Percentiles rank a stretch among this genome's conserved stretches.
Conservation (phyloP, 2,797 vertebrate species). For the Staurois parvus region DNA sequence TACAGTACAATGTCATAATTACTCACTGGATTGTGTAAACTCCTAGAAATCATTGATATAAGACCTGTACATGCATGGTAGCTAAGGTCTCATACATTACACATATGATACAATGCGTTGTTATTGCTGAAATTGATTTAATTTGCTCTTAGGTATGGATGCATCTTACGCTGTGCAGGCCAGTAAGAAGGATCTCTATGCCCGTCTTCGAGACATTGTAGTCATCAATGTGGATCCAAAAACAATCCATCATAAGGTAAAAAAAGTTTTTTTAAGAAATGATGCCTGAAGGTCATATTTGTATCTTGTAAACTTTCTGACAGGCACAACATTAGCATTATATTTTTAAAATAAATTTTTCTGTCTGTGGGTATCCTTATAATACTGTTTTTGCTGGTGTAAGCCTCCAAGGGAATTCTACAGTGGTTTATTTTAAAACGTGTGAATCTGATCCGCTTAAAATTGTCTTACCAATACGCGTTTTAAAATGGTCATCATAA, state of each 20-base stretch:
- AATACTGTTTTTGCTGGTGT: no score
- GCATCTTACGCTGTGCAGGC: conserved; percentile 81
- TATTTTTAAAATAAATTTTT: no score
- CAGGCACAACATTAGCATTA: no score
- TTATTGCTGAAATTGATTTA: neutral
- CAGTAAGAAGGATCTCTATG: conserved; percentile 84
- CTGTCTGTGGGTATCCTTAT: no score
- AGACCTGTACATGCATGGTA: neutral
- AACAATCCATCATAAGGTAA: conserved; percentile 91
- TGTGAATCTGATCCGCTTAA: no score
- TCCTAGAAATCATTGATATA: neutral
- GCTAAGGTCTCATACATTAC: no score
- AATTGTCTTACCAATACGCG: no score
- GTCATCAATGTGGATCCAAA: conserved; percentile 85
- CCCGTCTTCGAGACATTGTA: conserved; percentile 85
- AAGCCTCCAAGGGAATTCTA: no score
- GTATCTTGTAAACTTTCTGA: no score
- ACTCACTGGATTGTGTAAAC: neutral
- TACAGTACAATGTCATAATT: neutral
- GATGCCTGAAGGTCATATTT: neutral
- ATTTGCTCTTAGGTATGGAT: conserved; percentile 80
- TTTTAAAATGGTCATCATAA: no score
- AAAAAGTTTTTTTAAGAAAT: conserved; percentile 14
- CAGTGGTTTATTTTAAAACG: no score
- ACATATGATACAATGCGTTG: neutral